phyloP scores from a whole-genome alignment of 2,797 vertebrate species.

The Sebastes flavidus region DNA sequence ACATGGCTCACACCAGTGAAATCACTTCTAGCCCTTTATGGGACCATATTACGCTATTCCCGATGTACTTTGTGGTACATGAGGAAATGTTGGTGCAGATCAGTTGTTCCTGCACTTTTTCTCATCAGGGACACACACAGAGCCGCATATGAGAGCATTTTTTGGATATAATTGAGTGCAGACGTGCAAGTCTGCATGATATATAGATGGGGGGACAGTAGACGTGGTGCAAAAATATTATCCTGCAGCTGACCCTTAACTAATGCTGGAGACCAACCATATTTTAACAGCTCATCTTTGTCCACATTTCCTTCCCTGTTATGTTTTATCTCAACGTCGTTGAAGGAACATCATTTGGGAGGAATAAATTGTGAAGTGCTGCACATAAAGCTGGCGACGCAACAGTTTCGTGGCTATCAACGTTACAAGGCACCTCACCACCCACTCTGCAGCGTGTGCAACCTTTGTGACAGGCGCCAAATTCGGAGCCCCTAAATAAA shows the following conservation, averaged over 20 bases:
- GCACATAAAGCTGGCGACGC: slow-evolving; percentile 18
- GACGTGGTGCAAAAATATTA: background rate
- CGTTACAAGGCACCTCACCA: slow-evolving; percentile 23
- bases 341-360: slow-evolving; percentile 28
- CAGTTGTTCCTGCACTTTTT: slow-evolving; percentile 6
- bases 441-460: slow-evolving; percentile 36
- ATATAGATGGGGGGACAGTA: background rate
- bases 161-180: slow-evolving; percentile 22
- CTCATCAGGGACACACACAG: slow-evolving; percentile 9
- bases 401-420: slow-evolving; percentile 18
- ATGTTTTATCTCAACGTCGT: slow-evolving; percentile 5
- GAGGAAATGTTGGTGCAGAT: slow-evolving; percentile 19
- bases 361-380: background rate
- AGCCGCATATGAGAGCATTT: slow-evolving; percentile 35
- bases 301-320: slow-evolving; percentile 8
- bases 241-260: slow-evolving; percentile 1
- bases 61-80: slow-evolving; percentile 1
- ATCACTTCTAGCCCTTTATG: slow-evolving; percentile 13
- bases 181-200: background rate
- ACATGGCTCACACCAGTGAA: slow-evolving; percentile 14
- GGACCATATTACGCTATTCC: background rate
- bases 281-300: slow-evolving; percentile 14
- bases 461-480: background rate
- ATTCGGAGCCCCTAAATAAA: slow-evolving; percentile 1
- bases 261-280: background rate